Evolutionary conservation across 2,888 invertebrate genomes (phyloP), one percentile per base, ranked within the genome.

Genomic region (Scelioninae gen. 1): DNA sequence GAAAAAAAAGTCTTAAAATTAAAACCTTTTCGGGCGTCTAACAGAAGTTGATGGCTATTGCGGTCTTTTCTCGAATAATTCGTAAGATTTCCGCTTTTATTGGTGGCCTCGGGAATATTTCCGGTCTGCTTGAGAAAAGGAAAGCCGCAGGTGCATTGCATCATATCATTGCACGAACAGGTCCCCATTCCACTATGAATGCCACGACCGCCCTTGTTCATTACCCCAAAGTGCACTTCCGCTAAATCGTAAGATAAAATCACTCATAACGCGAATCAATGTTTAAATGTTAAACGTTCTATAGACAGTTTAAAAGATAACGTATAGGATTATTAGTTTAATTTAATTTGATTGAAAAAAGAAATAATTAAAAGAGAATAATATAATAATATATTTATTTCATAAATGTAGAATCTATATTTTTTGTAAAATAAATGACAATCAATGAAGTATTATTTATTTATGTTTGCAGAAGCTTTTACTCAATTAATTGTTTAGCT

Each of bases 181-280:
- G 93, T 92, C 0, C 94, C 94, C 34, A 90, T 86, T 0, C 93
- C 94, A 63, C 89, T 89, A 11, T 92, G 91, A 68, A 94, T 93
- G 2, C 94, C 94, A 11, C 92, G 89, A 0, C 92, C 92, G 6
- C 92, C 91, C 74, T 87, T 90, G 87, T 93, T 93, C 85, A 90
- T 86, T 83, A 92, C 89, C 7, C 92, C 93, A 82, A 93, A 92
- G 29, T 87, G 86, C 34, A 90, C 89, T 56, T 91, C 91, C 63
- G 89, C 93, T 93, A 88, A 56, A 87, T 53, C 47, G 32, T 53
- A 68, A 83, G 72, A 75, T 82, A 72, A 82, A 77, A 51, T 71
- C 71, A 81, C 51, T 75, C 49, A 49, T 45, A n/a, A 69, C 13
- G 43, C 16, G 55, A 68, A 78, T 63, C 49, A 49, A 69, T 53